Conservation (phyloP, 2,113 vertebrate genomes). For the Acrocephalus kingi region DNA sequence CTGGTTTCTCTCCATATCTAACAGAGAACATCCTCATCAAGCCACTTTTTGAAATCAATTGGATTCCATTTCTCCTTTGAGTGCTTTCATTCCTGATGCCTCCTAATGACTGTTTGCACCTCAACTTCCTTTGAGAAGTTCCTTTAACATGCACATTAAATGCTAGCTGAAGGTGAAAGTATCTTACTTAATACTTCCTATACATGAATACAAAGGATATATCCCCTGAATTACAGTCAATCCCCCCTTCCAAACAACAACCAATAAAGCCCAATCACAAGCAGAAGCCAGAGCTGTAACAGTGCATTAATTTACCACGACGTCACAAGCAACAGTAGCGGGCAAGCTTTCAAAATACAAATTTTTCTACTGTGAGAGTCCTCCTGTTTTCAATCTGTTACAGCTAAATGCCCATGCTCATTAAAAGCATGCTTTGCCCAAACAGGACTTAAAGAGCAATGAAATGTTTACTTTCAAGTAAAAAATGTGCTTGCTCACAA, state of each 20-base stretch:
- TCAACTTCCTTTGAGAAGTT: not conserved
- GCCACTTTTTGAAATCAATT: not conserved
- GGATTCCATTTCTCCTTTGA: not conserved
- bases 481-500: not conserved
- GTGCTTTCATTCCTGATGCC: not conserved
- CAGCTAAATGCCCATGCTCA: not conserved
- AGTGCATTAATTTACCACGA: not conserved
- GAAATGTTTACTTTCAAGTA: not conserved
- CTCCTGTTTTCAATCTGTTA: conserved; percentile 46
- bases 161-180: not conserved
- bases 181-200: not conserved
- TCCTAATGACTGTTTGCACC: not conserved
- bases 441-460: not conserved
- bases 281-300: not conserved
- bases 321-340: not conserved
- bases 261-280: not conserved
- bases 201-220: not conserved
- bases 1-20: not conserved
- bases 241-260: not conserved
- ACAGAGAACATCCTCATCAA: not conserved
- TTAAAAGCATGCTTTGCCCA: conserved; percentile 20
- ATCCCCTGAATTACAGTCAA: not conserved
- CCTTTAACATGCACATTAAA: not conserved
- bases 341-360: conserved; percentile 43
- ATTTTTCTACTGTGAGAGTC: not conserved